Base-by-base conservation (phyloP, 2,888 invertebrate species). In the Apotomis betuletana region DNA sequence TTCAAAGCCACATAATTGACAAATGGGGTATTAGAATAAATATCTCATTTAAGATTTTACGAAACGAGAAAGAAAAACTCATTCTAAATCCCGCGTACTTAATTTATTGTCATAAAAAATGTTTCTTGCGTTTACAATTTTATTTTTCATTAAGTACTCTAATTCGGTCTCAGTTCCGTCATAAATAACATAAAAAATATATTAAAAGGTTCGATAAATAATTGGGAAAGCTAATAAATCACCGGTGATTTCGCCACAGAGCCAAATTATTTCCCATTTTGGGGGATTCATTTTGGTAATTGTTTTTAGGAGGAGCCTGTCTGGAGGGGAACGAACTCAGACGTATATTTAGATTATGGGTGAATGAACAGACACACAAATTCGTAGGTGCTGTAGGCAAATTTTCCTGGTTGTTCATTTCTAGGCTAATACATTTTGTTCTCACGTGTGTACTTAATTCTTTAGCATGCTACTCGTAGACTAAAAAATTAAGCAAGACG, bases 201-300 rank as follows among this genome's bases (percentile, higher is more conserved):
- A 49, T 44, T 41, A 60, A 15, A 67, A 51, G 57, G 49, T 69
- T 44, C 51, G 51, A 69, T 69, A 62, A 41, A 62, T 69, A 58
- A 58, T 51, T 69, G 57, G 8, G 49, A 57, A 69, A 62, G 57
- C 57, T 67, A 62, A 67, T 71, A 71, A 71, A 71, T 71, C 67
- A 71, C 62, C 51, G 62, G 71, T 67, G 57, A 54, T 62, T 67
- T 44, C 15, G 38, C 61, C 51, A 13, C 67, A 61, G 41, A 41
- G 36, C 27, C 51, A 58, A 67, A 72, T 72, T 63, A 46, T 58
- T 72, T 72, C 58, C 52, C 62, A 59, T 67, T 70, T 67, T 54
- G 58, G 69, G 57, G 38, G 54, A 52, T 63, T 57, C 55, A 41
- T 60, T 62, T 49, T 55, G 27, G 49, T 73, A 73, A 64, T 69